A percentile compares a stretch with the other conserved stretches of the same genome.
Conservation (phyloP, 2,797 vertebrate species). For the Antennarius maculatus region DNA sequence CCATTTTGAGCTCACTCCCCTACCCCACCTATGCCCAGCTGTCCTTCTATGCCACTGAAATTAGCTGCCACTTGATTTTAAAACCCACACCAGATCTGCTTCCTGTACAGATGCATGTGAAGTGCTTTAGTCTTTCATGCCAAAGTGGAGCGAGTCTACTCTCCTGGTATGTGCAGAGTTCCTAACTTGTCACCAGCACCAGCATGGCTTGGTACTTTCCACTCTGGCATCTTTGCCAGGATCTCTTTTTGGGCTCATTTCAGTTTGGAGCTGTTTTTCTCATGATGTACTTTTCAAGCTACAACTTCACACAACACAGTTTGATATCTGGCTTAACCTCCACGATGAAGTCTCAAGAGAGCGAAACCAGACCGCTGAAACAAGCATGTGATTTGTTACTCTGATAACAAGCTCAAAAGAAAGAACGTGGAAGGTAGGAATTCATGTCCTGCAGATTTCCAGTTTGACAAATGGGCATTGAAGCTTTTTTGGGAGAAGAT, state of each 20-base stretch:
- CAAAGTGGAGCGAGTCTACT: constrained; percentile 65
- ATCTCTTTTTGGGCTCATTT: constrained; percentile 59
- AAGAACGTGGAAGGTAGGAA: constrained; percentile 31
- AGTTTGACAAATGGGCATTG: constrained; percentile 43
- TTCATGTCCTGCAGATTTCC: constrained; percentile 7
- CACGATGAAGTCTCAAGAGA: constrained; percentile 48
- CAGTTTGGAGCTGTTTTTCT: constrained; percentile 45
- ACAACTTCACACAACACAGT: constrained; percentile 37
- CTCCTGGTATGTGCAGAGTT: constrained; percentile 55
- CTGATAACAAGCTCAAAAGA: constrained; percentile 54
- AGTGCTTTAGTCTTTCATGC: constrained; percentile 64
- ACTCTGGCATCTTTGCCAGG: constrained; percentile 42
- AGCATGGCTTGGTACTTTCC: constrained; percentile 58
- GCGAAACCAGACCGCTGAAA: constrained; percentile 33
- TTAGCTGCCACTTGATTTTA: constrained; percentile 61
- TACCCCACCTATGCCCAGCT: constrained; percentile 54
- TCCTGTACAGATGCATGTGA: constrained; percentile 70
- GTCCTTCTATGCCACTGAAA: constrained; percentile 57
- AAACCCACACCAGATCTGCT: constrained; percentile 64
- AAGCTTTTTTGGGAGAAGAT: constrained; percentile 36
- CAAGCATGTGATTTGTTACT: constrained; percentile 34
- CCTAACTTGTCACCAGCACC: constrained; percentile 65
- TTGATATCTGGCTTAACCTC: constrained; percentile 49
- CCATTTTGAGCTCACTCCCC: constrained; percentile 21
- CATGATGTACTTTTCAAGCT: constrained; percentile 34